Conservation (phyloP, 2,888 invertebrate genomes). For the Omphaloscelis lunosa region DNA sequence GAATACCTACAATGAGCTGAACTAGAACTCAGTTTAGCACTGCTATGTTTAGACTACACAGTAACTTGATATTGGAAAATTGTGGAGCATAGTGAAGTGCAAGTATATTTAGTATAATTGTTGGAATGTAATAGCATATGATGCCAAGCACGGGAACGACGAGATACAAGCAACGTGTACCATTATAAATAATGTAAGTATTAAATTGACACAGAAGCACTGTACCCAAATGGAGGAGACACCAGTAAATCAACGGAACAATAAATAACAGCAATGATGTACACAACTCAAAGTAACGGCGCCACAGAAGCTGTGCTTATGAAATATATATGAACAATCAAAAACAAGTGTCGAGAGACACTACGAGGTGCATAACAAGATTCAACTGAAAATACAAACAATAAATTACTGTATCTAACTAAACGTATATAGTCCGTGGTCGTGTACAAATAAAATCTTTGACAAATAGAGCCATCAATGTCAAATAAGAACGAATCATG, state of each 20-base stretch:
- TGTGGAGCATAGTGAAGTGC: constrained; percentile 33
- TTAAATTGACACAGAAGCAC: constrained; percentile 73
- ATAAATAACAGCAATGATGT: constrained; percentile 78
- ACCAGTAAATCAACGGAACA: constrained; percentile 75
- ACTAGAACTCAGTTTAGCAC: constrained; percentile 35
- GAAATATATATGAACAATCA: constrained; percentile 53
- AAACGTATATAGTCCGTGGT: not conserved
- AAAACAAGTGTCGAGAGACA: constrained; percentile 41
- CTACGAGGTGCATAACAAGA: constrained; percentile 30
- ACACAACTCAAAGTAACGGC: constrained; percentile 75
- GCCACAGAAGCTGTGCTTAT: constrained; percentile 47
- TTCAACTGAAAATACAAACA: constrained; percentile 35
- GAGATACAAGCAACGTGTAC: constrained; percentile 68
- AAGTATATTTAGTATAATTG: constrained; percentile 52
- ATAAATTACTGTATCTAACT: not conserved
- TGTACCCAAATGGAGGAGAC: constrained; percentile 66
- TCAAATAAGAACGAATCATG: constrained; percentile 44
- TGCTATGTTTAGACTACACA: constrained; percentile 38
- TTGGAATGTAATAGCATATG: constrained; percentile 36
- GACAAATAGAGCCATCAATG: constrained; percentile 49
- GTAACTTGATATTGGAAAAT: constrained; percentile 59
- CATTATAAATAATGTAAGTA: constrained; percentile 73
- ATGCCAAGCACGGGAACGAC: constrained; percentile 65
- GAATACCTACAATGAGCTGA: constrained; percentile 48
- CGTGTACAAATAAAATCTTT: constrained; percentile 15